A percentile compares a stretch with the other conserved stretches of the same genome.
Evolutionary conservation across 2,888 invertebrate genomes (phyloP).

Genomic region (Leptothorax acervorum): DNA sequence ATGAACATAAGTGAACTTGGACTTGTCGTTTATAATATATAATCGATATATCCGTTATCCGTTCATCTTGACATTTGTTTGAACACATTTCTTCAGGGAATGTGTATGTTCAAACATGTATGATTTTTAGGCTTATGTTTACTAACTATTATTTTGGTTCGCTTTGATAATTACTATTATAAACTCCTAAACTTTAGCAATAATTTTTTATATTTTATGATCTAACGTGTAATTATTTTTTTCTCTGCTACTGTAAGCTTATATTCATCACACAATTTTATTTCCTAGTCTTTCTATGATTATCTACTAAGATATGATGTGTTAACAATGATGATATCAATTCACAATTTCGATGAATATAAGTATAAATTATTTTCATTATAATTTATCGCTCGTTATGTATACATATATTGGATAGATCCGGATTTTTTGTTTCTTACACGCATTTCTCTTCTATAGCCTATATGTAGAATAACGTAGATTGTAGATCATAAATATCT

Average conservation of each 20-base stretch:
- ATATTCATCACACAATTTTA: slow-evolving; percentile 81
- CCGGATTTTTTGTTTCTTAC: slow-evolving; percentile 86
- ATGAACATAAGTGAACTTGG: neutral
- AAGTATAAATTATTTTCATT: neutral
- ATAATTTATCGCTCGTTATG: slow-evolving; percentile 86
- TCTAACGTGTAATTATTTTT: neutral
- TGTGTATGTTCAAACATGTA: slow-evolving; percentile 4
- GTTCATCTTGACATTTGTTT: neutral
- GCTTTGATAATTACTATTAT: slow-evolving; percentile 15
- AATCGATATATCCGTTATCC: neutral
- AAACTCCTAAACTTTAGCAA: neutral
- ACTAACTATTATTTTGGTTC: neutral
- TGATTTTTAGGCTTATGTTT: neutral
- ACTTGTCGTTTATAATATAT: neutral
- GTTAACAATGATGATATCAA: neutral
- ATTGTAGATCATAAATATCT: slow-evolving; percentile 78
- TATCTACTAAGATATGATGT: slow-evolving; percentile 73
- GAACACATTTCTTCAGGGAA: slow-evolving; percentile 7
- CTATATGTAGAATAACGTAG: slow-evolving; percentile 74
- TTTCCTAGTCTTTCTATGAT: slow-evolving; percentile 77
- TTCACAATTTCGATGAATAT: slow-evolving; percentile 20
- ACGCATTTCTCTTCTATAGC: slow-evolving; percentile 80
- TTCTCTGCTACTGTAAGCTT: slow-evolving; percentile 62
- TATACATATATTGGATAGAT: slow-evolving; percentile 85
- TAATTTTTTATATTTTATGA: slow-evolving; percentile 8